Base-by-base conservation (phyloP, 2,888 invertebrate genomes). In the Habrosyne pyritoides region DNA sequence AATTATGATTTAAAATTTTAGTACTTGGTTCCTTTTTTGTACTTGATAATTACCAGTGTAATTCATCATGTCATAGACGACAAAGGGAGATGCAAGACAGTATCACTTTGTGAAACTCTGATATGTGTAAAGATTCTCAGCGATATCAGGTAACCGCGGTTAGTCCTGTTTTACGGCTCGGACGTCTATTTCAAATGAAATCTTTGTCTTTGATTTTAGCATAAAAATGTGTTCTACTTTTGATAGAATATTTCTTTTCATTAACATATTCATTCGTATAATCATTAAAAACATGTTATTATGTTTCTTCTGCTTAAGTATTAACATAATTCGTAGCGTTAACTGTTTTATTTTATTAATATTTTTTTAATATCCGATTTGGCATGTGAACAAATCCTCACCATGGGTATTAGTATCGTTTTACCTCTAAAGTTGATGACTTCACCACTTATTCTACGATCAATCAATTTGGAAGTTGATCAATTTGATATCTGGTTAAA, bases 91-190 rank as follows among this genome's bases (percentile, higher is more conserved):
- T n/a, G n/a, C 5, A 5, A 7, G 36, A 36, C 18, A 42, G 5
- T 42, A 42, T 42, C 4, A 42, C 10, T 42, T 42, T 42, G 36
- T 42, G 36, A 42, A 42, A n/a, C 42, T 8, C 42, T 1, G 6
- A 42, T 54, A 36, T 8, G 21, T 26, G 21, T 24, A 49, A 21
- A 10, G 10, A 46, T 33, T 53, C 52, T 52, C 36, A 42, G 42
- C 42, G 42, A 42, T 42, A 42, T 42, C 42, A 42, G 8, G 42
- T 42, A 42, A 5, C 42, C 14, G 36, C 8, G 36, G 42, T 42
- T 18, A 14, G n/a, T 42, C 42, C 42, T 18, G 42, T 42, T 42
- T 42, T 18, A 42, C 42, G 18, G 8, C 42, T 14, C n/a, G n/a
- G n/a, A n/a, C n/a, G n/a, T n/a, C 1, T 14, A 36, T 14, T 36